Evolutionary conservation across 2,797 vertebrate genomes (phyloP), one percentile per base, ranked within the genome.

Genomic region (Zalophus californianus): DNA sequence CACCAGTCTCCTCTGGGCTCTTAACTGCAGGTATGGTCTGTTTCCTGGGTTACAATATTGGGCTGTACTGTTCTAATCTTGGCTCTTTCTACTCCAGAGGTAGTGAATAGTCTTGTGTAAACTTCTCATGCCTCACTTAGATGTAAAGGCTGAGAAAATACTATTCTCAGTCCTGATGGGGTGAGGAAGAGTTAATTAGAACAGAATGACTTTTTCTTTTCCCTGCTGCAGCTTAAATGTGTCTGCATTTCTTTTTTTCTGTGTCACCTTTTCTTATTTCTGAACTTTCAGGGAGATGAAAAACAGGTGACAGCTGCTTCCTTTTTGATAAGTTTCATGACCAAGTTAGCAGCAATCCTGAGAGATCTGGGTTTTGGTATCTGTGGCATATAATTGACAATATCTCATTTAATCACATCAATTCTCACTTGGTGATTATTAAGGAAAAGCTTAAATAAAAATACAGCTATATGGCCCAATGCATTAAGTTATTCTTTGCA

Each of bases 141-240:
- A 87, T 3, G 86, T 56, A 92, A 82, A 85, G 32, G n/a, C 72
- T 84, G 29, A 97, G 75, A 72, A 94, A 94, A 85, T 75, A 72
- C 52, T 90, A 58, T 88, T 86, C 1, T 94, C 62, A 44, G 44
- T 58, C 41, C 44, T 88, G n/a, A 29, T 73, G 48, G 48, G 35
- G 8, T 75, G 25, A 94, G 44, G 60, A 95, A 96, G 60, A 97
- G 50, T 62, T 89, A 91, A 91, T 95, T 82, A 86, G 20, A 93
- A 16, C 13, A 38, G 4, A 80, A 86, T 90, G 18, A 77, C 7
- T 78, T 96, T 92, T 93, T 78, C 12, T 83, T 27, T 91, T 90
- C 8, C 23, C 15, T 91, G n/a, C n/a, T 86, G 20, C 38, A 86
- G 35, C 38, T 92, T 94, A 64, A 86, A 21, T 66, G 7, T 29